These are phyloP conservation scores for Boulengeromyrus knoepffleri DNA, from an alignment of 2,113 vertebrate species.

Conservation along the genomic window DNA sequence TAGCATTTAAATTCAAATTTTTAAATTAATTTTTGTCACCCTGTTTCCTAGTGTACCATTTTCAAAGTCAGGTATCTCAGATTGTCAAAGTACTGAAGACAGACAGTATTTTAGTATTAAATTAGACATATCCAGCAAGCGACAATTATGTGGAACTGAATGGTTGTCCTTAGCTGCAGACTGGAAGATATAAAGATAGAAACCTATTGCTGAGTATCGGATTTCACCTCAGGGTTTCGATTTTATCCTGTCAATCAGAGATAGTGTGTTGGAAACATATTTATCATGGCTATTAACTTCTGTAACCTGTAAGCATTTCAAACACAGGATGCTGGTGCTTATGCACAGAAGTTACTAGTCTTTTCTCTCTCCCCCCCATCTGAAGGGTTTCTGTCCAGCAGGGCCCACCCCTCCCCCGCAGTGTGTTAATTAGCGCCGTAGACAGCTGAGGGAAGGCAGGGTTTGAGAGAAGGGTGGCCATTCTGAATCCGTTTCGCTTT, in stretches of 20 bases:
- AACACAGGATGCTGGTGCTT: neutral
- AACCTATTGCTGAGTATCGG: neutral
- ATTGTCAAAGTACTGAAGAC: neutral
- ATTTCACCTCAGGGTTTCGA: neutral
- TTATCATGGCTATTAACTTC: neutral
- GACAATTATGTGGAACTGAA: neutral
- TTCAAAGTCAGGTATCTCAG: neutral
- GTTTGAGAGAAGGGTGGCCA: slow-evolving; percentile 37
- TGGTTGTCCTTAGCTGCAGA: neutral
- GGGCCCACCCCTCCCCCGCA: neutral
- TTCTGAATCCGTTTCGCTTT: slow-evolving; percentile 97
- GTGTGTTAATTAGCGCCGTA: neutral
- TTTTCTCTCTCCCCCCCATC: neutral
- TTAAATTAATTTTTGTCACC: neutral
- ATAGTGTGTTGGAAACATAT: neutral
- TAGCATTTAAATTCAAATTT: neutral
- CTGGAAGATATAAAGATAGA: neutral
- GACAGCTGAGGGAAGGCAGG: slow-evolving; percentile 23
- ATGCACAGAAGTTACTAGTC: neutral
- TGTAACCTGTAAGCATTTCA: neutral
- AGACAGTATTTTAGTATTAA: neutral
- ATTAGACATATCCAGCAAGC: neutral
- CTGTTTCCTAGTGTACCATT: neutral
- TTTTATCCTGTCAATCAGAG: neutral
- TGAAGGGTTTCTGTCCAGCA: neutral